Evolutionary conservation across 2,113 vertebrate genomes (phyloP).

Genomic region (Strigops habroptila): DNA sequence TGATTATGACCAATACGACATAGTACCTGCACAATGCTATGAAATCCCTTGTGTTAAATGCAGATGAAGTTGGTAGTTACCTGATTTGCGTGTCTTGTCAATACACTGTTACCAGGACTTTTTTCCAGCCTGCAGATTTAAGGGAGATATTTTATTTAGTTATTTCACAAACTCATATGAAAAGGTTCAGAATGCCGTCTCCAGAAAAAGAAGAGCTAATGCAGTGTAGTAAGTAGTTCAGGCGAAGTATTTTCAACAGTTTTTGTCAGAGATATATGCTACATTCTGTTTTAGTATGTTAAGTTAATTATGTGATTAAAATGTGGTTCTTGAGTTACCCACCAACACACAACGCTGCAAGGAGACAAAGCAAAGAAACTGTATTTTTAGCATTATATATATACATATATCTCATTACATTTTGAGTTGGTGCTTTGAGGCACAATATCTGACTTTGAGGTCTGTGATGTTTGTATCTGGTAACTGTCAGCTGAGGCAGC

Average conservation of each 20-base stretch:
- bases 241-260: neutral
- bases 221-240: neutral
- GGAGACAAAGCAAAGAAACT: neutral
- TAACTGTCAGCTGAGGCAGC: neutral
- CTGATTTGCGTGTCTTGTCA: neutral
- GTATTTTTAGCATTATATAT: neutral
- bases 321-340: neutral
- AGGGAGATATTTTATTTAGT: neutral
- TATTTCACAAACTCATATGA: neutral
- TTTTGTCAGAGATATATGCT: neutral
- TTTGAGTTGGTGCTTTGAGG: neutral
- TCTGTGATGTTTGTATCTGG: neutral
- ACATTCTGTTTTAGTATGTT: neutral
- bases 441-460: neutral
- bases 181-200: neutral
- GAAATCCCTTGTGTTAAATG: neutral
- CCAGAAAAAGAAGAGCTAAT: neutral
- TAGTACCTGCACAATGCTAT: neutral
- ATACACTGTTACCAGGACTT: neutral
- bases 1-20: fast-evolving
- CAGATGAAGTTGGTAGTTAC: fast-evolving
- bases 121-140: neutral
- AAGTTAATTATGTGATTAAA: neutral
- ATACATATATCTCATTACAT: neutral
- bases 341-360: neutral